phyloP scores from a whole-genome alignment of 2,888 invertebrate species.

The Agapetus fuscipes region DNA sequence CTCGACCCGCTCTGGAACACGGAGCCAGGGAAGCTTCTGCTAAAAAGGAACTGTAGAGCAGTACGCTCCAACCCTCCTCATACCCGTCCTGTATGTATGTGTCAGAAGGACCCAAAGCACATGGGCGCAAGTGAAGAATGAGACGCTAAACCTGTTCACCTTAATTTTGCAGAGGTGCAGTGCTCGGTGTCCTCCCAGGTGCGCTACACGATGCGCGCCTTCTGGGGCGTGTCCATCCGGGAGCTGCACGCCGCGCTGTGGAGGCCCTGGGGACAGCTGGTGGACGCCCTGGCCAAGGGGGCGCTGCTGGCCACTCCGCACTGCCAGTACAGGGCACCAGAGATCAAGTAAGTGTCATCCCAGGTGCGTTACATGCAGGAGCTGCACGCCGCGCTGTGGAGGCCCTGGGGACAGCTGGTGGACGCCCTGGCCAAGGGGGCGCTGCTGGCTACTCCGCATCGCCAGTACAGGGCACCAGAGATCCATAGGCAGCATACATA shows the following conservation, averaged over 20 bases:
- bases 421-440: constrained; percentile 51
- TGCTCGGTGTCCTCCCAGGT: constrained; percentile 68
- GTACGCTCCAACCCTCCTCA: too few relatives aligned
- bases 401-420: constrained; percentile 55
- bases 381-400: constrained; percentile 66
- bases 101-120: too few relatives aligned
- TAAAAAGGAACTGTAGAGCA: too few relatives aligned
- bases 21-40: too few relatives aligned
- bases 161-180: constrained; percentile 59
- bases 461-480: constrained; percentile 23
- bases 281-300: constrained; percentile 51
- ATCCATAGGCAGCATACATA: too few relatives aligned
- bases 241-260: constrained; percentile 67
- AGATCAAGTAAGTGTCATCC: constrained; percentile 41
- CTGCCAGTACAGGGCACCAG: constrained; percentile 23
- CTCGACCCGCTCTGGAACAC: too few relatives aligned
- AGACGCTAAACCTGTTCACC: too few relatives aligned
- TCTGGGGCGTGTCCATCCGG: constrained; percentile 71
- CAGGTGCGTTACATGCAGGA: constrained; percentile 66
- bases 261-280: constrained; percentile 58
- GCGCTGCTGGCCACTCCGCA: constrained; percentile 29
- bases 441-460: constrained; percentile 26
- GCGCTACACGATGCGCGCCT: constrained; percentile 61
- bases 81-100: too few relatives aligned
- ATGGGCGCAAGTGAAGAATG: too few relatives aligned